phyloP scores from a whole-genome alignment of 2,888 invertebrate species.

The Ochropacha duplaris region DNA sequence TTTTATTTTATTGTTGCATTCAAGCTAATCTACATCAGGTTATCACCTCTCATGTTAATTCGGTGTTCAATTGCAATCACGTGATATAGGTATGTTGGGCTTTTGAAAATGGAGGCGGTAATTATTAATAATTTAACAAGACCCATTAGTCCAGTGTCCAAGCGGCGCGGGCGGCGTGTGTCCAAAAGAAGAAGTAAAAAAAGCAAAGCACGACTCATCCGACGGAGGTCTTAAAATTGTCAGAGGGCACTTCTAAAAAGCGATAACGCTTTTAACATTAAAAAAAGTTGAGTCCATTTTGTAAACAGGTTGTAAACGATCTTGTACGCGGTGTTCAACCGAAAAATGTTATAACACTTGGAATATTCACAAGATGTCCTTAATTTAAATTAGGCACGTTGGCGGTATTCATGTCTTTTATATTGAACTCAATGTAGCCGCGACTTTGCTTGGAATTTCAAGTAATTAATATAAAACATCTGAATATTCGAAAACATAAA shows the following conservation, averaged over 20 bases:
- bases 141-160: conserved; percentile 54
- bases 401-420: not conserved
- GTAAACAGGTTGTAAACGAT: conserved; percentile 77
- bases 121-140: conserved; percentile 68
- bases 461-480: no score
- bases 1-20: conserved; percentile 11
- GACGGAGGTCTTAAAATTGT: conserved; percentile 66
- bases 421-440: not conserved
- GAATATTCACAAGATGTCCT: conserved; percentile 18
- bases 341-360: conserved; percentile 38
- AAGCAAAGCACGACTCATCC: conserved; percentile 45
- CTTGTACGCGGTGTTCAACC: conserved; percentile 43
- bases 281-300: conserved; percentile 65
- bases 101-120: conserved; percentile 22
- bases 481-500: no score
- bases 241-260: conserved; percentile 66
- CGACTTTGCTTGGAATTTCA: not conserved
- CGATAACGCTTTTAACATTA: conserved; percentile 66
- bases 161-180: conserved; percentile 36
- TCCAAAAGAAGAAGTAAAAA: conserved; percentile 36
- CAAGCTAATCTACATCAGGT: conserved; percentile 8
- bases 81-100: conserved; percentile 20
- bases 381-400: conserved; percentile 1
- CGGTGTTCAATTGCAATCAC: not conserved
- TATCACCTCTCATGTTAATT: conserved; percentile 7